A percentile compares a stretch with the other conserved stretches of the same genome.
phyloP scores from a whole-genome alignment of 2,797 vertebrate species.

The Graptemys geographica region DNA sequence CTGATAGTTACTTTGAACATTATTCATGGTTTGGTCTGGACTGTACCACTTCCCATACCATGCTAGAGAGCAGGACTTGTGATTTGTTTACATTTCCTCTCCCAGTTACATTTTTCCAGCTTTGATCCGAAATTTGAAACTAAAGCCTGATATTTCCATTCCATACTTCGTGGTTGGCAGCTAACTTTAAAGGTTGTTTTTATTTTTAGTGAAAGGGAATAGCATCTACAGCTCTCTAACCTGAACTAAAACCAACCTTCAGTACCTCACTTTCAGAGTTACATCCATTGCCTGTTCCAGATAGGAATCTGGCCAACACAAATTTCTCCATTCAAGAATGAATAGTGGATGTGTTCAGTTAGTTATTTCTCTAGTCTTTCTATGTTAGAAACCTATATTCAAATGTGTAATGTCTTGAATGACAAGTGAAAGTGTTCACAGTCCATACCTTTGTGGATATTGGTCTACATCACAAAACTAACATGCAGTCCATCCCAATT shows the following conservation, averaged over 20 bases:
- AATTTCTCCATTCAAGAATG: background rate
- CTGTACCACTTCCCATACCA: background rate
- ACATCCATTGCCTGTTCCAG: background rate
- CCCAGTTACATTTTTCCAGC: rapidly evolving
- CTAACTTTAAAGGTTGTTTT: background rate
- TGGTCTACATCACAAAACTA: background rate
- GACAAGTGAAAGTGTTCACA: background rate
- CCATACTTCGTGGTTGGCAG: background rate
- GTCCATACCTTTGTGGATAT: background rate
- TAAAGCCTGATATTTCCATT: background rate
- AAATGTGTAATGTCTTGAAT: background rate
- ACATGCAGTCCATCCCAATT: background rate
- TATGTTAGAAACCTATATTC: background rate
- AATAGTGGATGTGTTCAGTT: background rate
- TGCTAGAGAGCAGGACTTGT: background rate
- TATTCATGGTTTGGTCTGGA: background rate
- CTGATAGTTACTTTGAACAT: background rate
- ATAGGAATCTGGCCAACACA: constrained; percentile 12
- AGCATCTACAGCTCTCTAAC: background rate
- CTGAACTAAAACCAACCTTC: background rate
- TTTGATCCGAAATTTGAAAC: background rate
- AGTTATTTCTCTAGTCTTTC: background rate
- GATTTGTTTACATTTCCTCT: background rate
- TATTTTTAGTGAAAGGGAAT: constrained; percentile 6
- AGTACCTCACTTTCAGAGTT: constrained; percentile 14